Evolutionary conservation across 2,888 invertebrate species (phyloP).

Genomic region (Thysanoteuthis rhombus): DNA sequence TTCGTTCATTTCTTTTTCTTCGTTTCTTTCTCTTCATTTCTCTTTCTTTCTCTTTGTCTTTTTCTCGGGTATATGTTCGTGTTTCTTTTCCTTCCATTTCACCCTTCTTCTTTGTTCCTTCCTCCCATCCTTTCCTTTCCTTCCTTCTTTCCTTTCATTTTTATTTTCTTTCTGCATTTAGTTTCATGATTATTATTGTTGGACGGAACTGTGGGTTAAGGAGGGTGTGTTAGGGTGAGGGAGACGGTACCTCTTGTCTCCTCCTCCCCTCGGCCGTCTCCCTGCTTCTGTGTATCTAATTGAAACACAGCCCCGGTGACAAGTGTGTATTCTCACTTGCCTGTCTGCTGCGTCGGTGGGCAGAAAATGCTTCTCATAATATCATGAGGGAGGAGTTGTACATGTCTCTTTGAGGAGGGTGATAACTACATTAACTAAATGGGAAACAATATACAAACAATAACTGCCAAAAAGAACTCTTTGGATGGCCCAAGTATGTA

Average conservation of each 20-base stretch:
- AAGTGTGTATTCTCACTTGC: neutral
- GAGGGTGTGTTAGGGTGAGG: neutral
- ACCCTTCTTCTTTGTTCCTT: neutral
- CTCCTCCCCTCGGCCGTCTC: neutral
- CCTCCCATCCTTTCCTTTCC: neutral
- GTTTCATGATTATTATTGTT: neutral
- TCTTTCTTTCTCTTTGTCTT: neutral
- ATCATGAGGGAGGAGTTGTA: neutral
- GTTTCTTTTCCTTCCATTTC: neutral
- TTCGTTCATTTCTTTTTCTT: too few species aligned
- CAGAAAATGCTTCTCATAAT: neutral
- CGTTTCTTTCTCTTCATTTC: neutral
- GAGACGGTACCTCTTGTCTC: neutral
- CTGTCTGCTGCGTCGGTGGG: neutral
- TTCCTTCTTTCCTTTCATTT: neutral
- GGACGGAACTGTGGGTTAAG: neutral
- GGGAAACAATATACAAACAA: conserved; percentile 12
- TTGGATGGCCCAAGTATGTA: conserved; percentile 12
- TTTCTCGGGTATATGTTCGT: neutral
- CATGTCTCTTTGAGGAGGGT: neutral
- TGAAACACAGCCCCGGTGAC: neutral
- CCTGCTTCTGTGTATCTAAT: neutral
- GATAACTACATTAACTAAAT: neutral
- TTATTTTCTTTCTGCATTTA: too few species aligned
- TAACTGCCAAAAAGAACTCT: conserved; percentile 12